A percentile compares a stretch with the other conserved stretches of the same genome.
Conservation (phyloP, 2,113 vertebrate genomes). For the Lipotes vexillifer region DNA sequence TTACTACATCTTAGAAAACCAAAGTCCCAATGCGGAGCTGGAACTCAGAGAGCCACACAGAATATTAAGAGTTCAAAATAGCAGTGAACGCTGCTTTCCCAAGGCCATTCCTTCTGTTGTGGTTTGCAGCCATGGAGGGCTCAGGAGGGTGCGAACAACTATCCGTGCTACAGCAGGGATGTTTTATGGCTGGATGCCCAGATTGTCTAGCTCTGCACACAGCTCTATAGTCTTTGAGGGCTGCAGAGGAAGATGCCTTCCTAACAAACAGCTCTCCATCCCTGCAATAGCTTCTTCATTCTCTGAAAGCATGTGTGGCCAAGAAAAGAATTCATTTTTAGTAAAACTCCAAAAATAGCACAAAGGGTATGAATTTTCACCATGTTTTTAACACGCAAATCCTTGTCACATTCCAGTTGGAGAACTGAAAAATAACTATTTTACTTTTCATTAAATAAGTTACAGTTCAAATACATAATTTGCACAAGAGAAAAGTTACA, state of each 20-base stretch:
- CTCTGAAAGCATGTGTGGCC: constrained; percentile 2
- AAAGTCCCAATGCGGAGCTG: not conserved
- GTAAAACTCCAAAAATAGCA: constrained; percentile 3
- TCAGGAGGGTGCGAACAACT: constrained; percentile 78
- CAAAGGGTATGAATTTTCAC: not conserved
- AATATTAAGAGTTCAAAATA: constrained; percentile 51
- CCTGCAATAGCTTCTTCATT: constrained; percentile 59
- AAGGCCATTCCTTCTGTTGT: constrained; percentile 72
- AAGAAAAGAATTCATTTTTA: constrained; percentile 33
- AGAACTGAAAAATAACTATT: not conserved
- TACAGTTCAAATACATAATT: not conserved
- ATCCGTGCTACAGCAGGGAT: constrained; percentile 84
- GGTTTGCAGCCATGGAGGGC: constrained; percentile 80
- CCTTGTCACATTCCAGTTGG: not conserved
- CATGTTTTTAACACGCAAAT: not conserved
- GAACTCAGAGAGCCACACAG: constrained; percentile 41
- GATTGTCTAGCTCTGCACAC: constrained; percentile 82
- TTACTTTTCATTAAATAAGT: not conserved
- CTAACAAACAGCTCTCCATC: constrained; percentile 72
- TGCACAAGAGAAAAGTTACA: not conserved
- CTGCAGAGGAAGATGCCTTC: constrained; percentile 75
- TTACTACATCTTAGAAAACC: not conserved
- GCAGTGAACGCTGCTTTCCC: constrained; percentile 66
- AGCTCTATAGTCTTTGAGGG: constrained; percentile 78
- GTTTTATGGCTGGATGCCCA: constrained; percentile 90